These are phyloP conservation scores for Bufotes viridis DNA, from an alignment of 2,797 vertebrate species.

Conservation along the genomic window DNA sequence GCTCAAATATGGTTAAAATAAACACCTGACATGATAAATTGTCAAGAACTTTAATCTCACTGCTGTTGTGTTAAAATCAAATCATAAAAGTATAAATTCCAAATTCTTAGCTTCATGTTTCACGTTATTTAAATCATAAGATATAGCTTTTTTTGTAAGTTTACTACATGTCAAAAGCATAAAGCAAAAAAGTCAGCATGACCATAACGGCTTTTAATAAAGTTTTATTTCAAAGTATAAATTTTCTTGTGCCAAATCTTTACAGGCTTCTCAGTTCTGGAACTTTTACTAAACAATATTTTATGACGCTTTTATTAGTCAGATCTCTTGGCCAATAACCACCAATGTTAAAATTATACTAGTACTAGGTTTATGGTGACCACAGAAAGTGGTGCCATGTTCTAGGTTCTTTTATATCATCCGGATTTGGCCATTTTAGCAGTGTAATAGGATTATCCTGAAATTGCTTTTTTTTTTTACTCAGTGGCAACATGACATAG, in stretches of 20 bases:
- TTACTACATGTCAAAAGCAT: slow-evolving; percentile 24
- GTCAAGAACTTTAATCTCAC: neutral
- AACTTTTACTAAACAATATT: slow-evolving; percentile 37
- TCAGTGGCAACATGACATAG: too few relatives aligned
- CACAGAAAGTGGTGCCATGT: too few relatives aligned
- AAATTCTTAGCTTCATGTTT: neutral
- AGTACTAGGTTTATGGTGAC: neutral
- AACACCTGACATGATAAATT: neutral
- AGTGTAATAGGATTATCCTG: too few relatives aligned
- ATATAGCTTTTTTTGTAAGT: slow-evolving; percentile 3
- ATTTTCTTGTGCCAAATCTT: slow-evolving; percentile 24
- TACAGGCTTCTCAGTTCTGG: slow-evolving; percentile 30
- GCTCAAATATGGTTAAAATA: neutral
- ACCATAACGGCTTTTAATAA: slow-evolving; percentile 34
- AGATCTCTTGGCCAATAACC: slow-evolving; percentile 18
- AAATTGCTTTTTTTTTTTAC: too few relatives aligned
- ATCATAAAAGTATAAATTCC: neutral
- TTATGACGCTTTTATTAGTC: slow-evolving; percentile 16
- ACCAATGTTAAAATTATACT: neutral
- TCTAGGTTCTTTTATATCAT: too few relatives aligned
- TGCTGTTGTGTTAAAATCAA: neutral
- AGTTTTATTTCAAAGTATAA: slow-evolving; percentile 42
- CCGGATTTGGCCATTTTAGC: too few relatives aligned
- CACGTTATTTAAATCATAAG: neutral
- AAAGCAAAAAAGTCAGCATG: slow-evolving; percentile 36